Percentiles rank a stretch among this genome's conserved stretches.
Conservation (phyloP, 1,140 invertebrate genomes). For the Acromyrmex charruanus region DNA sequence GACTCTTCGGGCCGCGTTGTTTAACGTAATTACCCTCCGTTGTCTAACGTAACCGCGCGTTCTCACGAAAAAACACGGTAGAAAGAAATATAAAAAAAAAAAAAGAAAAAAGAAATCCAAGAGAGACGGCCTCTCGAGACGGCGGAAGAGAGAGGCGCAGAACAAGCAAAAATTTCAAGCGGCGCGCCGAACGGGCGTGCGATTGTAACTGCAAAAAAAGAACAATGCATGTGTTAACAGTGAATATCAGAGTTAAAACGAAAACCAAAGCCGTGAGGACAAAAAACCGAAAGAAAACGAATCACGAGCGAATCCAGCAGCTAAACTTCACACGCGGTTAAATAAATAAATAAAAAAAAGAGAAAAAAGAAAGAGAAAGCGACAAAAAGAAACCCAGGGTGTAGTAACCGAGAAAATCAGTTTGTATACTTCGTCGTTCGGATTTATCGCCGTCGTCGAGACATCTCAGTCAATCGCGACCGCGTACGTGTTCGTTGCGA, state of each 20-base stretch:
- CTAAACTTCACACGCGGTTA: constrained; percentile 40
- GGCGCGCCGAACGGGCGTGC: constrained; percentile 20
- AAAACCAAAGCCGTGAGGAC: constrained; percentile 16
- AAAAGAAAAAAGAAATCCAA: constrained; percentile 42
- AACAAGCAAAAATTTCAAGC: constrained; percentile 36
- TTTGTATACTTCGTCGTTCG: constrained; percentile 40
- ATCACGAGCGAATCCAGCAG: constrained; percentile 30
- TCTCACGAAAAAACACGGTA: constrained; percentile 72
- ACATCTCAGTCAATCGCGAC: constrained; percentile 29
- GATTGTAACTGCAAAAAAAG: constrained; percentile 71
- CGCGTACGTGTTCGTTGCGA: constrained; percentile 3
- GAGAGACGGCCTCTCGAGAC: constrained; percentile 39
- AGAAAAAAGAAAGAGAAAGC: background rate
- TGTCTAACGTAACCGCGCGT: constrained; percentile 58
- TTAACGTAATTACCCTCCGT: constrained; percentile 35
- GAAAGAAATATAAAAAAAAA: constrained; percentile 55
- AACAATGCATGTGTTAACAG: constrained; percentile 81
- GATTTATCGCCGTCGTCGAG: constrained; percentile 36
- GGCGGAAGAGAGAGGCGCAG: constrained; percentile 18
- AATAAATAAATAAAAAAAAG: background rate
- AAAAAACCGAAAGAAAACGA: constrained; percentile 23
- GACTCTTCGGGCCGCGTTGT: constrained; percentile 33
- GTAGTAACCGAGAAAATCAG: constrained; percentile 37
- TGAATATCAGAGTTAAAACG: constrained; percentile 75
- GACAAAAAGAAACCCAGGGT: background rate